Evolutionary conservation across 2,113 vertebrate species (phyloP).

Genomic region (Equus quagga): DNA sequence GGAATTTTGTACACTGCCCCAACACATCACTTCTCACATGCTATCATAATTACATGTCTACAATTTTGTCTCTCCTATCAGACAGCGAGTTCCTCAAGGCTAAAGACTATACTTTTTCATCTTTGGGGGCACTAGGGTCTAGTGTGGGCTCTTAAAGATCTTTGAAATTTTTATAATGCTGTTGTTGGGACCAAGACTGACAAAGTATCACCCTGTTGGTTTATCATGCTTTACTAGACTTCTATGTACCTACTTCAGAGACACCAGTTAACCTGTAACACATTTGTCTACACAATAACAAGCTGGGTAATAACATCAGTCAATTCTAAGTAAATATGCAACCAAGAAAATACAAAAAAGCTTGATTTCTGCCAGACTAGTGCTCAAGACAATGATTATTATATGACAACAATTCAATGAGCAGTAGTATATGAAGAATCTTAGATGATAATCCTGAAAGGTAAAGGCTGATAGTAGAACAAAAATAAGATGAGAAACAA

Average conservation of each 20-base stretch:
- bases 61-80: neutral
- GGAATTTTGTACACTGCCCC: neutral
- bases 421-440: neutral
- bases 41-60: neutral
- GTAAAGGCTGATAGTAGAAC: neutral
- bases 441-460: neutral
- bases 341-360: constrained; percentile 7
- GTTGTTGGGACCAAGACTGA: neutral
- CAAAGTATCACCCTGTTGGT: neutral
- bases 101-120: neutral
- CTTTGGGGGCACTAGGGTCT: neutral
- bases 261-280: neutral
- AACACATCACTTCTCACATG: neutral
- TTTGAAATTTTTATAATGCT: neutral
- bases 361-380: neutral
- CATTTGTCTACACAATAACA: neutral
- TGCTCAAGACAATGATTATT: neutral
- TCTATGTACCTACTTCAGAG: neutral
- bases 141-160: neutral
- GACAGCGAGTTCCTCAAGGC: neutral
- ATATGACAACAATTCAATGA: neutral
- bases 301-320: neutral
- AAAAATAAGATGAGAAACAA: neutral
- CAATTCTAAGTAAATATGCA: neutral
- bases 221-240: neutral